Base-by-base conservation (phyloP, 2,888 invertebrate genomes). In the Hybos culiciformis region DNA sequence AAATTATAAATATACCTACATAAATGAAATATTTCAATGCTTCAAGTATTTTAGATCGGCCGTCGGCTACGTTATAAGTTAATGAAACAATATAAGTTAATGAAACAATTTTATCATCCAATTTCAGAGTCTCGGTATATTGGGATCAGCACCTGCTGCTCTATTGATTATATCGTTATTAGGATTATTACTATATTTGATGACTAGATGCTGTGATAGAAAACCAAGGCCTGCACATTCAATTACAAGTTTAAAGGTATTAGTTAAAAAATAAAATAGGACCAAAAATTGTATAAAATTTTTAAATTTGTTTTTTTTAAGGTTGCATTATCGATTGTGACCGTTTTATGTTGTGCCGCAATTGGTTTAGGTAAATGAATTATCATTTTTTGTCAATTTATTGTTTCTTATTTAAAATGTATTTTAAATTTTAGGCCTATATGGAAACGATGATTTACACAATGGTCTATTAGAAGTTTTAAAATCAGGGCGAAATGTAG, bases 151-250 rank as follows among this genome's bases (percentile, higher is more conserved):
- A 51, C 94, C 94, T n/a, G 90, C 93, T 45, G 84, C 88, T 32
- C 82, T 91, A 80, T 75, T 94, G 58, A 88, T 93, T 57, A 71
- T 94, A 48, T 91, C 93, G 21, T 73, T 94, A 55, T 75, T 91
- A 52, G 78, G 92, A 42, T 75, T 94, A 54, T 77, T 93, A 53
- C 80, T 93, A 57, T 94, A 93, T 71, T 77, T 94, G 63, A 80
- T 93, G 67, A 90, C 91, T 58, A 77, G 93, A 70, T 94, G 94
- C 70, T 93, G 93, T 75, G 92, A 92, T 73, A 78, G 90, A 57
- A 88, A 88, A 67, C 87, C 90, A 52, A 78, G 90, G 43, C 86
- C 88, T 47, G 82, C 85, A 46, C 80, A 82, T 62, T 87, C 87
- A 56, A 87, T 92, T 65, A 81, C 86, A 40, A 85, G 91, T 54